Evolutionary conservation across 2,888 invertebrate species (phyloP).

Genomic region (Lycophotia porphyrea): DNA sequence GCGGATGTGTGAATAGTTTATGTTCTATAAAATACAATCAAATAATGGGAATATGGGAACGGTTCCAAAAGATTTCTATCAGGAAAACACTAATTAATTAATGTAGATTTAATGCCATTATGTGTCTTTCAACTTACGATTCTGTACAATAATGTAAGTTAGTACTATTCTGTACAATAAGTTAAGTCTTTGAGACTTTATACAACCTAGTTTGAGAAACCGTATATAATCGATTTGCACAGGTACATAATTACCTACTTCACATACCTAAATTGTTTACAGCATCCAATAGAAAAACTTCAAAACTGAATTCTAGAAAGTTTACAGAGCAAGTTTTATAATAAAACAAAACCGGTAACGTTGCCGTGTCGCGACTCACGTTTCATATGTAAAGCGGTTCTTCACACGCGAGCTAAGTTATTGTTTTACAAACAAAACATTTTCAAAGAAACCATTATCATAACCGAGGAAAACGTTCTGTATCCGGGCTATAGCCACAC

Average conservation of each 20-base stretch:
- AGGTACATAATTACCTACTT: neutral
- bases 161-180: neutral
- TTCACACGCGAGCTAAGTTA: conserved; percentile 61
- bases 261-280: conserved; percentile 8
- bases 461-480: conserved; percentile 58
- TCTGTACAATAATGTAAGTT: neutral
- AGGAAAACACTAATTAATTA: conserved; percentile 10
- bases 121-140: conserved; percentile 45
- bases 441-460: conserved; percentile 68
- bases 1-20: conserved; percentile 47
- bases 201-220: conserved; percentile 1
- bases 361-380: conserved; percentile 59
- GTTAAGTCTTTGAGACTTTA: conserved; percentile 7
- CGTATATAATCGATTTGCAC: conserved; percentile 6
- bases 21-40: conserved; percentile 26
- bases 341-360: conserved; percentile 52
- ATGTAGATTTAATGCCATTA: conserved; percentile 30
- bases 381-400: conserved; percentile 71
- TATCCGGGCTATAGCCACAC: conserved; percentile 7
- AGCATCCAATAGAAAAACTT: conserved; percentile 12
- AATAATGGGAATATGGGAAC: conserved; percentile 40
- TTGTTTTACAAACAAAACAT: conserved; percentile 62
- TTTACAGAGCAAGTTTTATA: conserved; percentile 34
- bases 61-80: conserved; percentile 32
- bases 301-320: conserved; percentile 36